Conservation (phyloP, 2,888 invertebrate genomes). For the Coenonympha arcania region DNA sequence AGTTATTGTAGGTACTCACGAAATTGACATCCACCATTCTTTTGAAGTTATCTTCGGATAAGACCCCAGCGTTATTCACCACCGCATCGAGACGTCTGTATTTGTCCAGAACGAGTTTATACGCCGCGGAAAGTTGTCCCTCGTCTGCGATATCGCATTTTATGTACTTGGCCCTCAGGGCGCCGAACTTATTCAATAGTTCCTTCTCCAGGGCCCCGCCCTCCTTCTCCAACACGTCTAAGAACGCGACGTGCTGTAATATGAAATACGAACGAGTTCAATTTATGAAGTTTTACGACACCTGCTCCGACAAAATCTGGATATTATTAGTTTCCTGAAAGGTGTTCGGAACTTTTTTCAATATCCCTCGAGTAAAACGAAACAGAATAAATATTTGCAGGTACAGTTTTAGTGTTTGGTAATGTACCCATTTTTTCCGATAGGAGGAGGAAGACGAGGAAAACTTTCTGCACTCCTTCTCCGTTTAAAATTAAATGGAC, state of each 20-base stretch:
- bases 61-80: constrained; percentile 56
- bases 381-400: background rate
- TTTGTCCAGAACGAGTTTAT: constrained; percentile 53
- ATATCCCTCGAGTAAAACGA: background rate
- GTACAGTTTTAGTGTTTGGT: too few species aligned
- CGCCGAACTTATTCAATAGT: constrained; percentile 53
- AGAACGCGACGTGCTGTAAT: constrained; percentile 61
- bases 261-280: constrained; percentile 16
- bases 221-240: constrained; percentile 54
- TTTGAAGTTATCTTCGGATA: constrained; percentile 43
- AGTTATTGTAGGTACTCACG: constrained; percentile 49
- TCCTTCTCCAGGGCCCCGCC: constrained; percentile 50
- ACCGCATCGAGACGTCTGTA: constrained; percentile 56
- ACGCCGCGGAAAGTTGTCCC: constrained; percentile 47
- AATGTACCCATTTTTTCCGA: too few species aligned
- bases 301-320: constrained; percentile 14
- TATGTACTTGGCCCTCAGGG: constrained; percentile 63
- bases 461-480: too few species aligned
- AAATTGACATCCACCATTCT: constrained; percentile 59
- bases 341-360: constrained; percentile 5
- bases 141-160: constrained; percentile 60
- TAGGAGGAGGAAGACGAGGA: too few species aligned
- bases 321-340: constrained; percentile 11
- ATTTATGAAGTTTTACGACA: constrained; percentile 17
- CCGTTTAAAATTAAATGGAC: too few species aligned